phyloP scores from a whole-genome alignment of 2,888 invertebrate genomes.

The Drosophila paramelanica region DNA sequence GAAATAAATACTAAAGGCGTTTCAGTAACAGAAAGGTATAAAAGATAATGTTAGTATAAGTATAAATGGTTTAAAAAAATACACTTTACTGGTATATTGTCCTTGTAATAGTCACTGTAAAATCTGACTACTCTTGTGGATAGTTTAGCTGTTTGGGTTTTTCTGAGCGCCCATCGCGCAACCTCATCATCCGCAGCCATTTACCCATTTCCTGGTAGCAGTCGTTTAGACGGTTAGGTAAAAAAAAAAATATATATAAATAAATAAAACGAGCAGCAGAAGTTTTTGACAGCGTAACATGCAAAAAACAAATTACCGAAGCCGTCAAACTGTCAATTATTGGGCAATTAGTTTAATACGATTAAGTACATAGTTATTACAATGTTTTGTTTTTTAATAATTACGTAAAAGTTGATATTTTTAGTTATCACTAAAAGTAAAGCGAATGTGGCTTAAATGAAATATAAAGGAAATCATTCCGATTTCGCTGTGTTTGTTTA shows the following conservation, averaged over 20 bases:
- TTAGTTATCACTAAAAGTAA: background rate
- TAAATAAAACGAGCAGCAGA: slow-evolving; percentile 31
- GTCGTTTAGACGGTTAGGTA: slow-evolving; percentile 23
- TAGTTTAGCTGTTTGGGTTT: slow-evolving; percentile 14
- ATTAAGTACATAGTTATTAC: slow-evolving; percentile 57
- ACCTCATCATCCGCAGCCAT: slow-evolving; percentile 5
- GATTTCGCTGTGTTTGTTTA: too few relatives aligned
- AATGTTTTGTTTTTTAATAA: slow-evolving; percentile 29
- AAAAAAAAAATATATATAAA: background rate
- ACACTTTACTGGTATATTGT: background rate
- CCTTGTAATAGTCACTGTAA: slow-evolving; percentile 10
- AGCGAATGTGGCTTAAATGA: too few relatives aligned
- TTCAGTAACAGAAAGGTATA: too few relatives aligned
- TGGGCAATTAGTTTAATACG: slow-evolving; percentile 67
- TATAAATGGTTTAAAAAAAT: slow-evolving; percentile 3
- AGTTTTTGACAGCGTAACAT: slow-evolving; percentile 76
- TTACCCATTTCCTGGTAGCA: slow-evolving; percentile 19
- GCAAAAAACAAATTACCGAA: slow-evolving; percentile 77
- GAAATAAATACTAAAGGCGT: too few relatives aligned
- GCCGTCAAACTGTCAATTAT: slow-evolving; percentile 79
- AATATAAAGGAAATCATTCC: too few relatives aligned
- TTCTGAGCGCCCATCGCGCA: slow-evolving; percentile 31
- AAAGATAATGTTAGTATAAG: background rate
- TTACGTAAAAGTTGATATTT: background rate
- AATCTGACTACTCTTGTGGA: slow-evolving; percentile 9